Percentiles rank a stretch among this genome's conserved stretches.
These are phyloP conservation scores for Ciconia nigra DNA, from an alignment of 2,797 vertebrate species.

Conservation along the genomic window DNA sequence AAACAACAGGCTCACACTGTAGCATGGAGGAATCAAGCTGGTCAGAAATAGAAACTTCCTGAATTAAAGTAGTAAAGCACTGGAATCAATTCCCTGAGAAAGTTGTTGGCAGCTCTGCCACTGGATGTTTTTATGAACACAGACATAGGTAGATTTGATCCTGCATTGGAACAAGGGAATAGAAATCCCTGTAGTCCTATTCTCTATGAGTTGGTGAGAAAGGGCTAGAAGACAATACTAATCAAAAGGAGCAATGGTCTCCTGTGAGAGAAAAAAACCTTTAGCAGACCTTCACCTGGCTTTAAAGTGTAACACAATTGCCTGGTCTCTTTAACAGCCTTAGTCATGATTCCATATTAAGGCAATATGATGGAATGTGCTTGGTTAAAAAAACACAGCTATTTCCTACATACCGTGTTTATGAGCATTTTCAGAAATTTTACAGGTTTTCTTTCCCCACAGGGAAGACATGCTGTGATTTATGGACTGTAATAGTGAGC, in stretches of 20 bases:
- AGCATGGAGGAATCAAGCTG: neutral
- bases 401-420: neutral
- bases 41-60: neutral
- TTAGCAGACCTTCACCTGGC: neutral
- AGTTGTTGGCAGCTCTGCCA: neutral
- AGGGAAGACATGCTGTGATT: conserved; percentile 39
- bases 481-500: conserved; percentile 42
- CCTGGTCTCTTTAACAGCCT: neutral
- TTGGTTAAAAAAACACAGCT: neutral
- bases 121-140: neutral
- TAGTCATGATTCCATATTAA: neutral
- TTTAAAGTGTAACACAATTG: neutral
- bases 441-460: conserved; percentile 16
- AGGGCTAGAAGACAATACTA: neutral
- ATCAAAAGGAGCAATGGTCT: neutral
- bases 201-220: neutral
- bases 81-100: neutral
- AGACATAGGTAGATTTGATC: neutral
- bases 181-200: neutral
- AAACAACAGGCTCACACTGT: neutral
- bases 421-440: conserved; percentile 34
- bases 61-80: neutral
- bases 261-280: neutral
- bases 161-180: neutral
- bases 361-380: neutral